Conservation (phyloP, 2,797 vertebrate species). For the Pygocentrus nattereri region DNA sequence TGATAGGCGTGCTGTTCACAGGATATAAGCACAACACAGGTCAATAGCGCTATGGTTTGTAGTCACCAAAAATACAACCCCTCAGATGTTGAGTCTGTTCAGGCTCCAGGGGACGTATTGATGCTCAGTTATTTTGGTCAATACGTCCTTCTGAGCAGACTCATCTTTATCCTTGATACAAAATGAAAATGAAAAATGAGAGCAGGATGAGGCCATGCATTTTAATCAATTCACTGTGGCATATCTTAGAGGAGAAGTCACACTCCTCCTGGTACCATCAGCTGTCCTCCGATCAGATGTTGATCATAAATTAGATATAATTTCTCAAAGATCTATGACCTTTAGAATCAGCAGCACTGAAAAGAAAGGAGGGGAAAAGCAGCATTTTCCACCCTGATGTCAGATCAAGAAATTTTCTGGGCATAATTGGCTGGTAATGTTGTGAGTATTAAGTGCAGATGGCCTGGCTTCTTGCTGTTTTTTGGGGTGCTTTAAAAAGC, state of each 20-base stretch:
- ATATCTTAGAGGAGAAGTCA: conserved; percentile 66
- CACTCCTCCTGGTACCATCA: conserved; percentile 68
- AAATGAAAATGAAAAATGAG: conserved; percentile 79
- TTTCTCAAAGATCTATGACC: conserved; percentile 43
- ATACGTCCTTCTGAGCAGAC: conserved; percentile 81
- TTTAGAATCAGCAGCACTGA: conserved; percentile 18
- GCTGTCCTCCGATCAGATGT: conserved; percentile 68
- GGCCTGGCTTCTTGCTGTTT: conserved; percentile 43
- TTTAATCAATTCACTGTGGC: conserved; percentile 73
- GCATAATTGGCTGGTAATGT: conserved; percentile 51
- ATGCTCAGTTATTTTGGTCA: conserved; percentile 83
- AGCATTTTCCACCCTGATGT: conserved; percentile 31
- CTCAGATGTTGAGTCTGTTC: conserved; percentile 69
- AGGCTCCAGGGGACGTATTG: conserved; percentile 82
- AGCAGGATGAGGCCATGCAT: conserved; percentile 76
- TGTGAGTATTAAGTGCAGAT: conserved; percentile 48
- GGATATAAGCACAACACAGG: conserved; percentile 66
- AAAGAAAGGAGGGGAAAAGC: conserved; percentile 14
- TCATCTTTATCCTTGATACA: conserved; percentile 80
- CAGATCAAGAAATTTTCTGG: conserved; percentile 41
- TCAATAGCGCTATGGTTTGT: conserved; percentile 73
- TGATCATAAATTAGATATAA: conserved; percentile 68
- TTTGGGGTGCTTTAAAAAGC: conserved; percentile 45
- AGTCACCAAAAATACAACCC: conserved; percentile 74
- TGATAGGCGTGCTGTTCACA: conserved; percentile 55